Percentiles rank a stretch among this genome's conserved stretches.
Evolutionary conservation across 2,888 invertebrate species (phyloP).

Genomic region (Erannis defoliaria): DNA sequence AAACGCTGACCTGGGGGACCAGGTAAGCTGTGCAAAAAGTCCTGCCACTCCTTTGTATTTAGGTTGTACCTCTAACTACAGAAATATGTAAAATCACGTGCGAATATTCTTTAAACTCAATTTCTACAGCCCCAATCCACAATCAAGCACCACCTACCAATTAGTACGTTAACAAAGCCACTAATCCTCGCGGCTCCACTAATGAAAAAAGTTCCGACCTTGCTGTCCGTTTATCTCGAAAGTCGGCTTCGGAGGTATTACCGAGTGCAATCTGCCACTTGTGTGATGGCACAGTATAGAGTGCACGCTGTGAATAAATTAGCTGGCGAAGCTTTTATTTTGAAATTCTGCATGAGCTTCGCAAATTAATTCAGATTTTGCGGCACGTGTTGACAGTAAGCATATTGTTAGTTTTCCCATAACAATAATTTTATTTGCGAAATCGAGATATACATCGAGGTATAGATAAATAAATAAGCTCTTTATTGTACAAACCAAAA

Average conservation of each 20-base stretch:
- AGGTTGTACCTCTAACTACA: background rate
- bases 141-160: slow-evolving; percentile 33
- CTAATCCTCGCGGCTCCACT: slow-evolving; percentile 51
- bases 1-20: too few relatives aligned
- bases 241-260: slow-evolving; percentile 43
- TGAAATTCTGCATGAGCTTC: slow-evolving; percentile 4
- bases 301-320: slow-evolving; percentile 30
- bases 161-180: slow-evolving; percentile 44
- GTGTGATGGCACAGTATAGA: slow-evolving; percentile 25
- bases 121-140: slow-evolving; percentile 1
- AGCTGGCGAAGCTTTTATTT: slow-evolving; percentile 15
- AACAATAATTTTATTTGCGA: background rate
- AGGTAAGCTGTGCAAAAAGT: too few relatives aligned
- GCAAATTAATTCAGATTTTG: background rate
- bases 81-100: background rate
- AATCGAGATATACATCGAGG: background rate
- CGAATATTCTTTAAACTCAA: background rate
- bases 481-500: too few relatives aligned
- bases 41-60: too few relatives aligned
- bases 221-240: slow-evolving; percentile 51
- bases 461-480: too few relatives aligned
- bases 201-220: slow-evolving; percentile 61
- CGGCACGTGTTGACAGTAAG: background rate
- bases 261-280: slow-evolving; percentile 29
- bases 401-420: background rate